Base-by-base conservation (phyloP, 1,140 invertebrate genomes). In the Aphis craccivora region DNA sequence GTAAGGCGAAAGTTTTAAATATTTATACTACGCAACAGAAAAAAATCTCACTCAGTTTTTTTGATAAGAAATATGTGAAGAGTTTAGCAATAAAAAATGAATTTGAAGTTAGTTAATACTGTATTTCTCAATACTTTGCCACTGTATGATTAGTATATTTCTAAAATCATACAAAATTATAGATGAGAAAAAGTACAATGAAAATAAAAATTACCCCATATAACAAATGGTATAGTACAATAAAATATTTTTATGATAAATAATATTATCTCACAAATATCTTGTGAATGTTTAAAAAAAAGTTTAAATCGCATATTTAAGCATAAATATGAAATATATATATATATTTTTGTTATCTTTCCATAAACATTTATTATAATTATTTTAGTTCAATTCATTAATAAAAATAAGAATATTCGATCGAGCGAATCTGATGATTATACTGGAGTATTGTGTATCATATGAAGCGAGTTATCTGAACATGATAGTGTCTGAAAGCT, bases 1-100 rank as follows among this genome's bases (percentile, higher is more conserved):
- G 67, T 81, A 91, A 76, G 67, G 43, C 5, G 18, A 35, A 91
- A 8, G 60, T 51, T 76, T 91, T 91, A 91, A 91, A 91, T 91
- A 91, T 91, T 91, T 48, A 91, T 83, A 81, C 35, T 40, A 60
- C 2, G 7, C 35, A 11, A 89, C 37, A 60, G 14, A 53, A 90
- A 90, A 25, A 67, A 90, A 37, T 30, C 35, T 37, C 35, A 23
- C 87, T 35, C 18, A 23, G n/a, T 89, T 89, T 89, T 22, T 90
- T 55, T 90, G 53, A 60, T 60, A 90, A 90, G 53, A 60, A 90
- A 90, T 25, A 55, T 7, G 37, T 30, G 53, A 60, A 90, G 35
- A 60, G 37, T 55, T 60, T 30, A 60, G 35, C n/a, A 30, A 35
- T 60, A 53, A 89, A 37, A 53, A 53, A 89, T 51, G 20, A 37